Evolutionary conservation across 2,888 invertebrate species (phyloP).

Genomic region (Halocaridina rubra): DNA sequence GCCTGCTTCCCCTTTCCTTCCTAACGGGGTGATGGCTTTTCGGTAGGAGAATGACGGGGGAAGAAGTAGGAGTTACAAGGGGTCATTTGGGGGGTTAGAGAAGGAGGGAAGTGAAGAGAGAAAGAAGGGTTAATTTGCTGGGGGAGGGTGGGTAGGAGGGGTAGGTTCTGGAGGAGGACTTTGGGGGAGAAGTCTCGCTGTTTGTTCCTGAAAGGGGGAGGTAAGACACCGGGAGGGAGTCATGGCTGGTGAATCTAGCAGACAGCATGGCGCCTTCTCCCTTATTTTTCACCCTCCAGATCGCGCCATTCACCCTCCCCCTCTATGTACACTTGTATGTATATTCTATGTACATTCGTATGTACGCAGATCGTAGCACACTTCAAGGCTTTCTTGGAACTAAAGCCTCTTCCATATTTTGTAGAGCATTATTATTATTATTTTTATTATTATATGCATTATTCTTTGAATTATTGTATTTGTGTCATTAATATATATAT

Average conservation of each 20-base stretch:
- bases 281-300: not conserved
- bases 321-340: too few relatives aligned
- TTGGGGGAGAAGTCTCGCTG: not conserved
- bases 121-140: not conserved
- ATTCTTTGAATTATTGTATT: too few relatives aligned
- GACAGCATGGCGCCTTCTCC: constrained; percentile 17
- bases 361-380: too few relatives aligned
- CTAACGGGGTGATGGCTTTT: not conserved
- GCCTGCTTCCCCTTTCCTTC: too few relatives aligned
- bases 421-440: too few relatives aligned
- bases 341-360: too few relatives aligned
- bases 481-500: too few relatives aligned
- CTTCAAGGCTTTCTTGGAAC: too few relatives aligned
- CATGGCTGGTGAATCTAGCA: not conserved
- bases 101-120: not conserved
- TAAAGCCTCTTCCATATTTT: too few relatives aligned
- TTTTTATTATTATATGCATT: too few relatives aligned
- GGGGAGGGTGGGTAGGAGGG: not conserved
- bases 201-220: not conserved
- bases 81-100: not conserved
- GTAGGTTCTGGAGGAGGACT: not conserved
- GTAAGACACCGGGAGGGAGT: not conserved
- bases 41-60: not conserved
- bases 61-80: not conserved
- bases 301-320: not conserved